Percentiles rank a stretch among this genome's conserved stretches.
These are phyloP conservation scores for Axis porcinus DNA, from an alignment of 2,113 vertebrate genomes.

Conservation along the genomic window DNA sequence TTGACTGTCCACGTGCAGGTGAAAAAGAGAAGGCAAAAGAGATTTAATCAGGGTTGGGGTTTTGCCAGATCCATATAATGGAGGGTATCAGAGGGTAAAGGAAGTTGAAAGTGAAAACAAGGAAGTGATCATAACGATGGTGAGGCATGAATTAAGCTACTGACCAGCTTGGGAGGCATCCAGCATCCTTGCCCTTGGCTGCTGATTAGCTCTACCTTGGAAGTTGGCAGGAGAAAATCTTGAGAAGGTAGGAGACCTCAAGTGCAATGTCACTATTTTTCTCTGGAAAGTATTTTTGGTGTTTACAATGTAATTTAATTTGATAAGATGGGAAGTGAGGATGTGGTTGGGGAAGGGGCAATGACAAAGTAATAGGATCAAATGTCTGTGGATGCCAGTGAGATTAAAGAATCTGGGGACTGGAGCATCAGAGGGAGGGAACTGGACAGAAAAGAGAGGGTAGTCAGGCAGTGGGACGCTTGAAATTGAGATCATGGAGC, in stretches of 20 bases:
- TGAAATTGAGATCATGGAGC: background rate
- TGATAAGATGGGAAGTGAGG: background rate
- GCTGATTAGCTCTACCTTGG: background rate
- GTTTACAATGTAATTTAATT: background rate
- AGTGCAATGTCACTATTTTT: background rate
- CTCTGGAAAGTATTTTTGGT: background rate
- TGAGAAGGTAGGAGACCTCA: background rate
- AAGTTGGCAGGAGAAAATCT: background rate
- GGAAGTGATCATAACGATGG: too few relatives aligned
- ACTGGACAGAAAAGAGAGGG: background rate
- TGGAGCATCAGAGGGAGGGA: background rate
- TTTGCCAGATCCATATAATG: background rate
- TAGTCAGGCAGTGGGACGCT: rapidly evolving
- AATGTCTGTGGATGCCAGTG: background rate
- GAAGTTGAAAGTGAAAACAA: background rate
- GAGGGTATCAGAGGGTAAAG: background rate
- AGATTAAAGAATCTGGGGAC: background rate
- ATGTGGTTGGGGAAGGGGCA: rapidly evolving
- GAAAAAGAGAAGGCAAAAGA: background rate
- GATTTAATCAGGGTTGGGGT: background rate
- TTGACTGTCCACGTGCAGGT: background rate
- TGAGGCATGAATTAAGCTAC: background rate
- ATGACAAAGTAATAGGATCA: background rate
- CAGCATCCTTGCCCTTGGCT: background rate
- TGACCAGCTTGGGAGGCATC: background rate